Evolutionary conservation across 2,113 vertebrate genomes (phyloP).

Genomic region (Centropus unirufus): DNA sequence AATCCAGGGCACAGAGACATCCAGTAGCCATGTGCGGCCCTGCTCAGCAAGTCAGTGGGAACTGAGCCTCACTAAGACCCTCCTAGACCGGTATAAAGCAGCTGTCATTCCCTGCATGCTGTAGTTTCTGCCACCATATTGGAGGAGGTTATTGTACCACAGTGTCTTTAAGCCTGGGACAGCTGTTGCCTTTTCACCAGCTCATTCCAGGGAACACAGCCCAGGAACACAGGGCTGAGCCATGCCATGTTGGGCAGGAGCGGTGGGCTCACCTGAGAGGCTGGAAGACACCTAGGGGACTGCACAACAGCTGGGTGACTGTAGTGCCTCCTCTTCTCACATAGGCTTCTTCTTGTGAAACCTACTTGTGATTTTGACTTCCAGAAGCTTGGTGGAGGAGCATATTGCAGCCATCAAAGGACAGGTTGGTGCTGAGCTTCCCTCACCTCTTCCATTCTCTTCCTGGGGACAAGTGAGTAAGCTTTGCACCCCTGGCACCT

Average conservation of each 20-base stretch:
- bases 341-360: neutral
- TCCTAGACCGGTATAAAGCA: neutral
- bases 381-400: neutral
- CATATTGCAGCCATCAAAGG: neutral
- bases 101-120: neutral
- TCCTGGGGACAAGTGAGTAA: rapidly evolving
- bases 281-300: neutral
- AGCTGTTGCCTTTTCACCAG: neutral
- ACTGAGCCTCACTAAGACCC: neutral
- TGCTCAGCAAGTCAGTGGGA: neutral
- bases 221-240: rapidly evolving
- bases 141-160: neutral
- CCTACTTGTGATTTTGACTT: too few relatives aligned
- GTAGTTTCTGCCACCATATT: neutral
- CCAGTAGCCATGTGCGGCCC: neutral
- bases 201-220: neutral
- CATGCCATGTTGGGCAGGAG: neutral
- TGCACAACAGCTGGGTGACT: neutral
- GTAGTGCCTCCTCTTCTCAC: neutral
- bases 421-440: neutral
- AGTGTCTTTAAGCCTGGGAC: neutral
- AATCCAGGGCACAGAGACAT: neutral
- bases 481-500: rapidly evolving
- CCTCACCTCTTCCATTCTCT: neutral
- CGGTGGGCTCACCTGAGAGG: neutral